Evolutionary conservation across 2,888 invertebrate genomes (phyloP).

Genomic region (Panzeria rudis): DNA sequence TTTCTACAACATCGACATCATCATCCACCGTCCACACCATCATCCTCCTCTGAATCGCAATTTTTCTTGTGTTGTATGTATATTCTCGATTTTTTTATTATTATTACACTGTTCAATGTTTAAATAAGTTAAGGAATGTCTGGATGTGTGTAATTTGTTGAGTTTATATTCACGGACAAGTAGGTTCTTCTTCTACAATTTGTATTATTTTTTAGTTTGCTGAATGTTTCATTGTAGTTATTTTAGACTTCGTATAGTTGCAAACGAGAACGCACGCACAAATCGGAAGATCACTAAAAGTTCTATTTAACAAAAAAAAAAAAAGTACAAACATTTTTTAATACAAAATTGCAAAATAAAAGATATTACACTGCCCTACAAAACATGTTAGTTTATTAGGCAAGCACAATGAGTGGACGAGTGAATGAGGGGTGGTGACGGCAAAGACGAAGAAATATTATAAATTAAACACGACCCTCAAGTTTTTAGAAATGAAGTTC

Average conservation of each 20-base stretch:
- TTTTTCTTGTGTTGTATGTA: conserved; percentile 32
- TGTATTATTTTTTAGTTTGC: conserved; percentile 49
- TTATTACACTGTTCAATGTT: conserved; percentile 63
- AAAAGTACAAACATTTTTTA: conserved; percentile 1
- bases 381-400: conserved; percentile 6
- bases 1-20: conserved; percentile 51
- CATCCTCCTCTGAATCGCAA: conserved; percentile 60
- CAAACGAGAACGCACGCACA: conserved; percentile 72
- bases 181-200: conserved; percentile 63
- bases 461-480: neutral
- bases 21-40: conserved; percentile 40
- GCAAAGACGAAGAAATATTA: conserved; percentile 27
- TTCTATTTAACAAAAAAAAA: neutral
- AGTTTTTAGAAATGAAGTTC: neutral
- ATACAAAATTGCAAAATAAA: conserved; percentile 14
- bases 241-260: conserved; percentile 71
- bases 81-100: conserved; percentile 14
- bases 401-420: conserved; percentile 15
- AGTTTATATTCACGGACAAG: conserved; percentile 68
- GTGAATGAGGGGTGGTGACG: conserved; percentile 57
- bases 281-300: conserved; percentile 64
- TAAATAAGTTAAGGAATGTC: conserved; percentile 56
- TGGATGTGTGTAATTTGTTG: conserved; percentile 25
- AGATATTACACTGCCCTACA: conserved; percentile 9
- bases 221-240: conserved; percentile 61